Conservation (phyloP, 2,113 vertebrate species). For the Pseudorhombus dupliciocellatus region DNA sequence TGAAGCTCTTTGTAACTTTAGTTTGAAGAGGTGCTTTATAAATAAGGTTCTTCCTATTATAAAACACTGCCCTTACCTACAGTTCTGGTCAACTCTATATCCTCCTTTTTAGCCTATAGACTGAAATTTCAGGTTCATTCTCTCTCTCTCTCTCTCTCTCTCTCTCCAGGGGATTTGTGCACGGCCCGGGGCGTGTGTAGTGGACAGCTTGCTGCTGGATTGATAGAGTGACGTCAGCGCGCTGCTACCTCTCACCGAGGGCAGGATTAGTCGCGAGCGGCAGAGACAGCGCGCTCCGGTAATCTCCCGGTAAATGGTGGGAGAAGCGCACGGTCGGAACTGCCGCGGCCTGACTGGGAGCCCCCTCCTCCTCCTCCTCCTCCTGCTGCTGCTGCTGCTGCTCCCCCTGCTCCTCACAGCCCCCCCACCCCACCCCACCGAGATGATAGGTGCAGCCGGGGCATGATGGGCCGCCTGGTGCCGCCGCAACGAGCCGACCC, state of each 20-base stretch:
- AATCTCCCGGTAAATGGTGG: conserved; percentile 75
- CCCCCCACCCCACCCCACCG: neutral
- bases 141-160: conserved; percentile 45
- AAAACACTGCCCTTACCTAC: too few species aligned
- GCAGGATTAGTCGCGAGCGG: conserved; percentile 78
- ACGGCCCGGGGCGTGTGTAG: conserved; percentile 33
- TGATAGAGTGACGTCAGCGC: conserved; percentile 78
- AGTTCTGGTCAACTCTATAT: too few species aligned
- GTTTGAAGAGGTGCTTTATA: too few species aligned
- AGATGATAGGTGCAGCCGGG: conserved; percentile 14
- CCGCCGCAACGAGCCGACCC: conserved; percentile 33
- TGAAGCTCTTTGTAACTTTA: too few species aligned
- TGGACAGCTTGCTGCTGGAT: conserved; percentile 74
- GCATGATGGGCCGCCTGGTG: conserved; percentile 46
- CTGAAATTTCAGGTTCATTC: neutral
- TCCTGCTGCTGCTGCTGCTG: neutral
- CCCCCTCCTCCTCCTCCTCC: conserved; percentile 42
- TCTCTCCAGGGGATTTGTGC: conserved; percentile 71
- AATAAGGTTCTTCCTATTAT: too few species aligned
- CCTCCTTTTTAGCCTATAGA: too few species aligned
- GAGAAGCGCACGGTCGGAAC: conserved; percentile 70
- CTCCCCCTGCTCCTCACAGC: conserved; percentile 16
- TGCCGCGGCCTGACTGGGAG: conserved; percentile 33
- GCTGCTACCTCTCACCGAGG: conserved; percentile 76
- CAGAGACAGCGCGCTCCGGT: conserved; percentile 76